Conservation (phyloP, 23 tunicate species). For the Corella eumyota region DNA sequence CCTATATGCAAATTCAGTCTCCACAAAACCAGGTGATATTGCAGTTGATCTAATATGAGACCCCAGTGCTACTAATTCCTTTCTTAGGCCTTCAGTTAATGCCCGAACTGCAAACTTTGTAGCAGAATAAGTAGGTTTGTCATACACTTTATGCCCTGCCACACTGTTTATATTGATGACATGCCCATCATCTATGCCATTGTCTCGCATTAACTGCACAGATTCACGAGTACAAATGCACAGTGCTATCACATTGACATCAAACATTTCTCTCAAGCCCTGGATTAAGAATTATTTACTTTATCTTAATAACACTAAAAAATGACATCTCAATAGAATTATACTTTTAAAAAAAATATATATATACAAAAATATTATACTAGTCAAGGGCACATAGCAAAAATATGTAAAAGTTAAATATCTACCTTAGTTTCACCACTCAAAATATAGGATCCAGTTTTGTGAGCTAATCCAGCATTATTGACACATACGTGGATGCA, state of each 20-base stretch:
- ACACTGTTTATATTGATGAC: slow-evolving; percentile 43
- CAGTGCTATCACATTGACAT: slow-evolving; percentile 39
- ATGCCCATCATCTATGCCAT: slow-evolving; percentile 43
- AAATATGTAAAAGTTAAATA: too few species aligned
- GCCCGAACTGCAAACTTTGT: slow-evolving; percentile 59
- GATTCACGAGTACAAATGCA: slow-evolving; percentile 47
- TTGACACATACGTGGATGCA: too few species aligned
- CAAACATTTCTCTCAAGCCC: slow-evolving; percentile 45
- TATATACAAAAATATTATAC: too few species aligned
- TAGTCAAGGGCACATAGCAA: too few species aligned
- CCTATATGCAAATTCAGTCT: slow-evolving; percentile 24
- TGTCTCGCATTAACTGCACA: slow-evolving; percentile 17
- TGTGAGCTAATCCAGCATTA: too few species aligned
- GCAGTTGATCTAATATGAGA: slow-evolving; percentile 31
- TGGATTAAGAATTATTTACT: slow-evolving; percentile 13
- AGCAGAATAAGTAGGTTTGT: slow-evolving; percentile 17
- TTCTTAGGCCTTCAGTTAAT: slow-evolving; percentile 48
- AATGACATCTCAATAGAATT: too few species aligned
- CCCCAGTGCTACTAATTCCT: slow-evolving; percentile 17
- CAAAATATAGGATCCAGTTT: too few species aligned
- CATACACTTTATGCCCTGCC: slow-evolving; percentile 17
- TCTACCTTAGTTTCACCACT: too few species aligned
- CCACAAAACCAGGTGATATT: slow-evolving; percentile 39
- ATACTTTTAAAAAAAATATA: too few species aligned
- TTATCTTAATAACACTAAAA: too few species aligned